These are phyloP conservation scores for Isurus oxyrinchus DNA, from an alignment of 2,113 vertebrate species.

Conservation along the genomic window DNA sequence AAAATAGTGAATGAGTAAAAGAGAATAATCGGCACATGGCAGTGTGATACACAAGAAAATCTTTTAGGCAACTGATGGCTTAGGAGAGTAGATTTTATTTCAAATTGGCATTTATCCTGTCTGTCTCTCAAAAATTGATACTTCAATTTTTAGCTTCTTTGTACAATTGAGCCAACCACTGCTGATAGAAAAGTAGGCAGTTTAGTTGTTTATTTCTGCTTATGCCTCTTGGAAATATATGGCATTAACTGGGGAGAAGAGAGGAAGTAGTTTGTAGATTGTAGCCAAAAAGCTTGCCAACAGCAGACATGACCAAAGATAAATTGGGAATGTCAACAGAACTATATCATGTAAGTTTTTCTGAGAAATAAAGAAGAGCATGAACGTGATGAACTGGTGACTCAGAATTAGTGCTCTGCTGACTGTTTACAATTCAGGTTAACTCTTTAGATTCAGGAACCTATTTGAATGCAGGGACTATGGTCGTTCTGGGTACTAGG, in stretches of 20 bases:
- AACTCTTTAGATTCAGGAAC: not conserved
- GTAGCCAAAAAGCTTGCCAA: not conserved
- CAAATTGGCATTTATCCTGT: not conserved
- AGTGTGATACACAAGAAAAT: not conserved
- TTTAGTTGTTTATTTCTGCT: not conserved
- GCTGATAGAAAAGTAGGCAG: not conserved
- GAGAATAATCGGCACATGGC: not conserved
- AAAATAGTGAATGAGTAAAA: not conserved
- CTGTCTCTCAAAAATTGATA: not conserved
- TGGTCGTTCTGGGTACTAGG: not conserved
- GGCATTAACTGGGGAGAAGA: not conserved
- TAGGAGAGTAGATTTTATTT: not conserved
- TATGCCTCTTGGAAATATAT: not conserved
- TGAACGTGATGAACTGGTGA: not conserved
- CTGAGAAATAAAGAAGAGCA: not conserved
- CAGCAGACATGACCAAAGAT: not conserved
- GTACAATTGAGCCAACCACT: not conserved
- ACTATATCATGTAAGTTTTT: not conserved
- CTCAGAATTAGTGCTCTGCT: not conserved
- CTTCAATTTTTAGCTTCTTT: not conserved
- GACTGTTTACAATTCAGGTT: not conserved
- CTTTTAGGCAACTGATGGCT: not conserved
- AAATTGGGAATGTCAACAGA: not conserved
- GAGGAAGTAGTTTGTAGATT: not conserved
- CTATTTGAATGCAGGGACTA: not conserved